Base-by-base conservation (phyloP, 2,888 invertebrate species). In the Acronicta psi region DNA sequence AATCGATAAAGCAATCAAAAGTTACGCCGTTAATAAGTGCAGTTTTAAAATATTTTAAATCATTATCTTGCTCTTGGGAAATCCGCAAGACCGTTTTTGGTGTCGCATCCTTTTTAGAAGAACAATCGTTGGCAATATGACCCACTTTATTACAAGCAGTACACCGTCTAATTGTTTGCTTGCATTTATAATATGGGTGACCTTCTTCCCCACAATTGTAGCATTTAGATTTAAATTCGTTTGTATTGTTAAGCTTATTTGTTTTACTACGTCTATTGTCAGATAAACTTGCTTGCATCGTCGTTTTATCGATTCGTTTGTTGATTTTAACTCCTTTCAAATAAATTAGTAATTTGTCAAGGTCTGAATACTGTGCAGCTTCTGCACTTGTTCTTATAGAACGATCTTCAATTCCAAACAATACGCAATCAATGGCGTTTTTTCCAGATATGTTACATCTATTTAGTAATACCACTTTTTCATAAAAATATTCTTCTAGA, bases 161-260 rank as follows among this genome's bases (percentile, higher is more conserved):
- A 8, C 54, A 46, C 16, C 54, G 18, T 46, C 16, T 41, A n/a
- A 54, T 54, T 41, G 46, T 38, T 4, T 54, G 31, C 13, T 54
- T 41, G 46, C 54, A 54, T 41, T 16, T 40, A 34, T 20, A 20
- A 20, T 20, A 20, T 20, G 20, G 20, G 20, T 20, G 20, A 20
- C 20, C 20, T 20, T 20, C 20, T 20, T 20, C 20, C 2, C 20
- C 20, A 20, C 20, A 20, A 20, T 20, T 20, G 20, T 20, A 20
- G 20, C 51, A 51, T 23, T 20, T 51, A 34, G 41, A 2, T 10
- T 6, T 34, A 31, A 34, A 10, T 18, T 11, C 16, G 9, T 7
- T n/a, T n/a, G 34, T 10, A 34, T 42, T 14, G 6, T 23, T 16
- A 36, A 16, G 6, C 10, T 16, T 42, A 2, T 18, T 11, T 11